phyloP scores from a whole-genome alignment of 2,113 vertebrate species.

The Tyrannus savana region DNA sequence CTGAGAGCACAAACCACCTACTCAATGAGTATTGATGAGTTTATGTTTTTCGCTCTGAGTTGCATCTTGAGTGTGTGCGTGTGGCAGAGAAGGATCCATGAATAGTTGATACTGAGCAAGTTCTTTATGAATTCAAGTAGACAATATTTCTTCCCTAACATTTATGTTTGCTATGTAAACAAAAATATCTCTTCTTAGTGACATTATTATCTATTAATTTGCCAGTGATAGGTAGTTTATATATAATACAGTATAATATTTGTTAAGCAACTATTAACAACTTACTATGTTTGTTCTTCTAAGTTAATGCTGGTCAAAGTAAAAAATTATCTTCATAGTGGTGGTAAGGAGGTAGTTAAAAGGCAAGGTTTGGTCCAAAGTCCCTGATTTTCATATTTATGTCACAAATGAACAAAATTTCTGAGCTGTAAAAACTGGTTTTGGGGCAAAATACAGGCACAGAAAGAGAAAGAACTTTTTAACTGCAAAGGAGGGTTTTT shows the following conservation, averaged over 20 bases:
- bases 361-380: not conserved
- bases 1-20: not conserved
- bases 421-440: not conserved
- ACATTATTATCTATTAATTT: not conserved
- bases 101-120: not conserved
- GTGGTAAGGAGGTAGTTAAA: not conserved
- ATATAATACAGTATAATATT: not conserved
- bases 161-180: not conserved
- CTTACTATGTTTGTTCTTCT: not conserved
- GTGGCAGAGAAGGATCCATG: not conserved
- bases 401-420: not conserved
- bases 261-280: not conserved
- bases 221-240: not conserved
- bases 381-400: not conserved
- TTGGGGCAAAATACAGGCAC: not conserved
- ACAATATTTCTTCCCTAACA: not conserved
- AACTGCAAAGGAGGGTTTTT: not conserved
- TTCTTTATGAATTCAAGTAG: not conserved
- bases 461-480: not conserved
- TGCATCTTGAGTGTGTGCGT: not conserved
- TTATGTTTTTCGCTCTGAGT: not conserved
- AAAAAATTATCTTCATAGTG: not conserved
- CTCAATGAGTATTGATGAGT: not conserved
- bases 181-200: not conserved
- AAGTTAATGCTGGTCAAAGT: not conserved